A percentile compares a stretch with the other conserved stretches of the same genome.
Evolutionary conservation across 2,113 vertebrate genomes (phyloP).

Genomic region (Rhinogobius similis): DNA sequence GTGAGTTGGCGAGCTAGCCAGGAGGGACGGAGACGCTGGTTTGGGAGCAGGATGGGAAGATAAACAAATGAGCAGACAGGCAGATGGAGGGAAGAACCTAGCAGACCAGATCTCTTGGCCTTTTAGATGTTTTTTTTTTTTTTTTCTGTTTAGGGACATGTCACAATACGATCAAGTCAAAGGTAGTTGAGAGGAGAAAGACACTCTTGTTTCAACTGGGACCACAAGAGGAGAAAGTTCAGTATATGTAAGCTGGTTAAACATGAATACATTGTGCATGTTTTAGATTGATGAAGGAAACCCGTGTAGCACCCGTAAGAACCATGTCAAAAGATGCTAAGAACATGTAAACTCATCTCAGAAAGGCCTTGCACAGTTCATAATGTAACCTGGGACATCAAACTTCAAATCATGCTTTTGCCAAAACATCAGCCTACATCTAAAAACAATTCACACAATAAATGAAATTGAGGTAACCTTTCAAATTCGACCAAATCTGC

Average conservation of each 20-base stretch:
- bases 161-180: slow-evolving; percentile 30
- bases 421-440: too few species aligned
- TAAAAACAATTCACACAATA: too few species aligned
- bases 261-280: too few species aligned
- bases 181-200: slow-evolving; percentile 14
- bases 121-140: slow-evolving; percentile 39
- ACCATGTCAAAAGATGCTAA: too few species aligned
- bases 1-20: slow-evolving; percentile 21
- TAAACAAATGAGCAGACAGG: slow-evolving; percentile 56
- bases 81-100: slow-evolving; percentile 33
- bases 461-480: too few species aligned
- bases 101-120: slow-evolving; percentile 34
- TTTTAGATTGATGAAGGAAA: too few species aligned
- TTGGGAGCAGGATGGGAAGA: slow-evolving; percentile 11
- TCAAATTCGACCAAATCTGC: too few species aligned
- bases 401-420: too few species aligned
- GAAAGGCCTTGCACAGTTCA: neutral
- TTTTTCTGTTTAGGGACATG: slow-evolving; percentile 44
- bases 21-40: slow-evolving; percentile 28
- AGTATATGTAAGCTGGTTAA: neutral
- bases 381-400: neutral
- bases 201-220: neutral
- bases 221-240: neutral
- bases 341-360: neutral
- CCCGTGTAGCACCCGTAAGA: too few species aligned